Evolutionary conservation across 2,797 vertebrate genomes (phyloP).

Genomic region (Podarcis lilfordi): DNA sequence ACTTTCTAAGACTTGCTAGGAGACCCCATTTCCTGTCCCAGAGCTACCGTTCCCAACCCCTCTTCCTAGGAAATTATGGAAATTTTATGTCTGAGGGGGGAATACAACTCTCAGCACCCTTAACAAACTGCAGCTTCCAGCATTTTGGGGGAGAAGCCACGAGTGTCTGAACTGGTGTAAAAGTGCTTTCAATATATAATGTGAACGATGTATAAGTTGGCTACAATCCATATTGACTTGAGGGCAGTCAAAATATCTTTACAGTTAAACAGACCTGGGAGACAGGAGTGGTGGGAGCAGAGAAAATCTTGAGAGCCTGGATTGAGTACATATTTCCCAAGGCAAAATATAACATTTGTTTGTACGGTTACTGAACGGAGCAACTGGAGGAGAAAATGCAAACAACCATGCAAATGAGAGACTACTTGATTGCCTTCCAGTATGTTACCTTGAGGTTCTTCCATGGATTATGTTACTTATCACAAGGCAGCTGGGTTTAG

Average conservation of each 20-base stretch:
- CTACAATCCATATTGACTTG: neutral
- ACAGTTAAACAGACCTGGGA: neutral
- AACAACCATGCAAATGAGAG: conserved; percentile 70
- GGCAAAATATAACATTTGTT: conserved; percentile 52
- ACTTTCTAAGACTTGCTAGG: no score
- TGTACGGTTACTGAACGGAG: conserved; percentile 51
- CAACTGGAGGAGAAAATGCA: conserved; percentile 65
- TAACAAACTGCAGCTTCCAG: no score
- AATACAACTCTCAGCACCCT: no score
- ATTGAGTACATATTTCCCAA: conserved; percentile 28
- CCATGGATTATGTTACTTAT: conserved; percentile 17
- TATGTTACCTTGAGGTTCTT: neutral
- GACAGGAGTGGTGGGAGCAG: neutral
- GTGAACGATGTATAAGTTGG: no score
- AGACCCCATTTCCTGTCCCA: no score
- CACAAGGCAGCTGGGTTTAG: conserved; percentile 6
- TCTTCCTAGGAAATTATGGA: no score
- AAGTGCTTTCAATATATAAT: no score
- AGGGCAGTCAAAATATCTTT: neutral
- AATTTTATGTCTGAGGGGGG: no score
- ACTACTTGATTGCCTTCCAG: conserved; percentile 35
- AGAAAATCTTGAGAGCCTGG: neutral
- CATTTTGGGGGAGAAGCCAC: no score
- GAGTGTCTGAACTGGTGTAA: no score
- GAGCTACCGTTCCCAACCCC: no score